Evolutionary conservation across 2,888 invertebrate species (phyloP).

Genomic region (Pheosia gnoma): DNA sequence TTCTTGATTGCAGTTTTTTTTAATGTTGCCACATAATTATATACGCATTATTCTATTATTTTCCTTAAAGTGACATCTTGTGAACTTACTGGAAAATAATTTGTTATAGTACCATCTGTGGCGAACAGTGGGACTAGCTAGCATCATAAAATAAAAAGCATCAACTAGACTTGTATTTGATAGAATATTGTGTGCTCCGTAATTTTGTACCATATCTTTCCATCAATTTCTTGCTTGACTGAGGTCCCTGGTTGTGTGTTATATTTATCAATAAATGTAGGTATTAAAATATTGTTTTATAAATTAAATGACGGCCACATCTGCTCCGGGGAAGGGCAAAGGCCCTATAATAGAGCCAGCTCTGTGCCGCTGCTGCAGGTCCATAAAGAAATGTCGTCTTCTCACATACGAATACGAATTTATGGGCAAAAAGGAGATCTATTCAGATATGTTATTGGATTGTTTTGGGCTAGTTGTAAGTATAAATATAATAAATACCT

Average conservation of each 20-base stretch:
- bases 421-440: slow-evolving; percentile 67
- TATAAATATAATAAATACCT: slow-evolving; percentile 14
- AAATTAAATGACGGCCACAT: slow-evolving; percentile 40
- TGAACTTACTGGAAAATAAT: too few species aligned
- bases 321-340: slow-evolving; percentile 45
- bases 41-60: too few species aligned
- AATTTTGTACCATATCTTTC: too few species aligned
- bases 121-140: too few species aligned
- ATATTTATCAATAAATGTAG: not conserved
- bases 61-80: too few species aligned
- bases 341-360: slow-evolving; percentile 71
- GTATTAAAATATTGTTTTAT: not conserved
- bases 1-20: too few species aligned
- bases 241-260: not conserved
- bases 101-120: too few species aligned
- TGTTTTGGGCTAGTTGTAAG: slow-evolving; percentile 75
- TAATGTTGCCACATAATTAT: too few species aligned
- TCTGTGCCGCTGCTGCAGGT: slow-evolving; percentile 72
- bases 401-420: slow-evolving; percentile 69
- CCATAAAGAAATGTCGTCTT: slow-evolving; percentile 74
- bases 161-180: too few species aligned
- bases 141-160: too few species aligned
- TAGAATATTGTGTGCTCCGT: too few species aligned
- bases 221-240: too few species aligned
- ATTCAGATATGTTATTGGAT: slow-evolving; percentile 77